Evolutionary conservation across 2,797 vertebrate species (phyloP), one percentile per base, ranked within the genome.

Genomic region (Bovichtus variegatus): DNA sequence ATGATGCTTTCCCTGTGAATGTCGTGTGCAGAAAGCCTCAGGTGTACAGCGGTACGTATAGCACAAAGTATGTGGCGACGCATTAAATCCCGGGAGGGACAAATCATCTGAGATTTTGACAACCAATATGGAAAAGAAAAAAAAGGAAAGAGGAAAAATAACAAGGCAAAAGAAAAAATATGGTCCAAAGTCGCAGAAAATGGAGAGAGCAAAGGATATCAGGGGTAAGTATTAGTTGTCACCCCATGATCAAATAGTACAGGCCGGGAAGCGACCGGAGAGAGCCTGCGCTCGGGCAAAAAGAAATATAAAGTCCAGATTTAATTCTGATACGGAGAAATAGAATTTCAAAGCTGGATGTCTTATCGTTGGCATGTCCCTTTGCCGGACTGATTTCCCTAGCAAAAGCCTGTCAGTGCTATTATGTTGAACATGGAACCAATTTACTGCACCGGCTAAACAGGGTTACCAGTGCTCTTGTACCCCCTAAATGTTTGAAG

Each of bases 301-400:
- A 88, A 92, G 96, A 98, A 97, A 98, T 98, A 97, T 97, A 98
- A 98, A 98, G 97, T 97, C 96, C 97, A 98, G 98, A 99, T 99
- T 98, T 98, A 99, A 99, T 99, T 99, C 97, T 94, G 98, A 99
- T 99, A 99, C 93, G 95, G 96, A 97, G 97, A 99, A 99, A 99
- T 98, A 98, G 97, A 98, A 99, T 99, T 99, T 98, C 97, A 97
- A 97, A 98, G 97, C 96, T 90, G 96, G 97, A 97, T 95, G 96
- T 96, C 98, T 99, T 99, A 99, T 99, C 97, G 93, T 96, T 93
- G 95, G 95, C 96, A 93, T 97, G 98, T 97, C 97, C 97, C 96
- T 97, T 96, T 96, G 96, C 97, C 94, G 97, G 96, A 96, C 97
- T 98, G 97, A 99, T 99, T 99, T 98, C 97, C 97, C 97, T 98